Base-by-base conservation (phyloP, 2,888 invertebrate genomes). In the Plusia festucae region DNA sequence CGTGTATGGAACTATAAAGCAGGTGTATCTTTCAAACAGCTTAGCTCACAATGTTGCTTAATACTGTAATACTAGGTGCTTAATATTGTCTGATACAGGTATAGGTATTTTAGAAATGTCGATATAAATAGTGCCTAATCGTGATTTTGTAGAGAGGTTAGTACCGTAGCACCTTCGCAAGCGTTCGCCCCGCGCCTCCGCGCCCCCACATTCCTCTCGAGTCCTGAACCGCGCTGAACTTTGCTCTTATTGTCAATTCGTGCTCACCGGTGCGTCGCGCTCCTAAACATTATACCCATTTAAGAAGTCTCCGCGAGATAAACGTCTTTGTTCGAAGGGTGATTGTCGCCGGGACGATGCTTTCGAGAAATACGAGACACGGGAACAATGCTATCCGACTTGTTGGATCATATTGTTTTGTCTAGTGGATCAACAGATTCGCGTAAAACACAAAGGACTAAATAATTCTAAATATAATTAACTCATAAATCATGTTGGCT, bases 241-340 rank as follows among this genome's bases (percentile, higher is more conserved):
- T 94, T 95, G 93, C 91, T 93, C 94, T 94, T 93, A 94, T 93
- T 94, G 94, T 93, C 93, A 92, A 92, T 91, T 93, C 93, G 93
- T 94, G 93, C 92, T 91, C 88, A 88, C 83, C 86, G 85, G 89
- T 93, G 91, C 91, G 91, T 92, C 89, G 85, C 88, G 85, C 85
- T 88, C 84, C 82, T 86, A 89, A 88, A 87, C 87, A 85, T 87
- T 89, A 88, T 88, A 86, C 84, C 86, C 85, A 85, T 89, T 91
- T 89, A 85, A 86, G 90, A 89, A 85, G 83, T 84, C 84, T 85
- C 69, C 76, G 69, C 68, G 75, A 85, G 86, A 87, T 88, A 90
- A 88, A 88, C 85, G 83, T 85, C 85, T 87, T 87, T 87, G 85
- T 87, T 85, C 82, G 68, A 82, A 82, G 84, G 84, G 83, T 87